These are phyloP conservation scores for Symphodus melops DNA, from an alignment of 2,113 vertebrate genomes.

Conservation along the genomic window DNA sequence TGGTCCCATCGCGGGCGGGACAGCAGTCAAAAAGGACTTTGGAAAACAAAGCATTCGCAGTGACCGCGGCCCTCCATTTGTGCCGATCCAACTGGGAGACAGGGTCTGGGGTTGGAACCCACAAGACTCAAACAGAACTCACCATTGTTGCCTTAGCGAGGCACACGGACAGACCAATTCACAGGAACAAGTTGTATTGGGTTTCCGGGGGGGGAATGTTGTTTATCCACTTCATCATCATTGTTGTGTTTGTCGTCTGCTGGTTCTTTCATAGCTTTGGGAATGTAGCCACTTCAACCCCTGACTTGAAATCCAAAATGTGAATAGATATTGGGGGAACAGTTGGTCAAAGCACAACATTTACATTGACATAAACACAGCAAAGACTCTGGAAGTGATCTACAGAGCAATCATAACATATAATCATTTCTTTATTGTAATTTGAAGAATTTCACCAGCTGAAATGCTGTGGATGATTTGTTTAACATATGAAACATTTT, in stretches of 20 bases:
- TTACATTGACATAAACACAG: constrained; percentile 40
- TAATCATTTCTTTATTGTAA: constrained; percentile 51
- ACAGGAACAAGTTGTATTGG: constrained; percentile 69
- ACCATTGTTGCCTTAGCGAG: constrained; percentile 65
- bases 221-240: constrained; percentile 72
- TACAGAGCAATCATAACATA: constrained; percentile 25
- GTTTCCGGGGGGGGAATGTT: constrained; percentile 58
- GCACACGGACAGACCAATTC: constrained; percentile 69
- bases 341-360: constrained; percentile 30
- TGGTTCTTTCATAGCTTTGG: constrained; percentile 59
- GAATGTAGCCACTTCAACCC: constrained; percentile 42
- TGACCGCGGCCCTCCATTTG: constrained; percentile 66
- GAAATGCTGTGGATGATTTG: constrained; percentile 31
- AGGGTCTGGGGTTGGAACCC: constrained; percentile 72
- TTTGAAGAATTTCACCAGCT: constrained; percentile 37
- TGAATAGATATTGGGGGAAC: constrained; percentile 23
- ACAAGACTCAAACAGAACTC: constrained; percentile 79
- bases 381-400: constrained; percentile 32
- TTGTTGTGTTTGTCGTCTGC: constrained; percentile 69
- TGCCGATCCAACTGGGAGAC: constrained; percentile 69
- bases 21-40: constrained; percentile 49
- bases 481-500: constrained; percentile 50
- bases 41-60: constrained; percentile 70
- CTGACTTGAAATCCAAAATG: constrained; percentile 25
- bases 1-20: constrained; percentile 55